These are phyloP conservation scores for Syrista parreyssii DNA, from an alignment of 2,888 invertebrate species.

Conservation along the genomic window DNA sequence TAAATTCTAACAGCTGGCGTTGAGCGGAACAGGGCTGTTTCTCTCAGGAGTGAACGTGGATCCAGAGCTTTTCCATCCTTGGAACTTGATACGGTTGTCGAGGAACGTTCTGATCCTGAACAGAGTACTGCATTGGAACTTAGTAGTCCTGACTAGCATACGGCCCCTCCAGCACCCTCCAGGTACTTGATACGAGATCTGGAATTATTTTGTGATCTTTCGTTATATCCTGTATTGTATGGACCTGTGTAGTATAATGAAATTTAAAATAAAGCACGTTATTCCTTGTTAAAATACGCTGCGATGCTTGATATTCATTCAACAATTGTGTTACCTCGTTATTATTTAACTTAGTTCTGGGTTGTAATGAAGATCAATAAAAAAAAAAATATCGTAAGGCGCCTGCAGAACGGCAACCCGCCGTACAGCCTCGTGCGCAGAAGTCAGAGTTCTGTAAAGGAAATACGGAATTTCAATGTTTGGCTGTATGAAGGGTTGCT, in stretches of 20 bases:
- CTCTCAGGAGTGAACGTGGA: constrained; percentile 74
- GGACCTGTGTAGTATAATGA: neutral
- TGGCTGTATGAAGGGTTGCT: neutral
- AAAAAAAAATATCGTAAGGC: neutral
- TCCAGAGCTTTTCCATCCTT: constrained; percentile 81
- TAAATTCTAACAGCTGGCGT: constrained; percentile 49
- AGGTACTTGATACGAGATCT: constrained; percentile 38
- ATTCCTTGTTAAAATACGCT: neutral
- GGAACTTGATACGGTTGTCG: constrained; percentile 86
- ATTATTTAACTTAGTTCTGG: neutral
- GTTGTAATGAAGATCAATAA: neutral
- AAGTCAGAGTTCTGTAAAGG: neutral
- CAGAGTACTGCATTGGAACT: constrained; percentile 68
- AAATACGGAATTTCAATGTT: neutral
- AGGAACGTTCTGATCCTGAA: constrained; percentile 84
- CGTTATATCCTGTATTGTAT: neutral
- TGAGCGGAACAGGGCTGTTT: constrained; percentile 70
- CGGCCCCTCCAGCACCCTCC: constrained; percentile 54
- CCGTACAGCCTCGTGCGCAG: neutral
- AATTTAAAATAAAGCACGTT: neutral
- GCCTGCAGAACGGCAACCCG: neutral
- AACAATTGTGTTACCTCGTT: neutral
- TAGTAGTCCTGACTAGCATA: constrained; percentile 63
- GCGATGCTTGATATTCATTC: neutral
- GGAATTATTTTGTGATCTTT: neutral